Conservation (phyloP, 2,113 vertebrate genomes). For the Propithecus coquereli region DNA sequence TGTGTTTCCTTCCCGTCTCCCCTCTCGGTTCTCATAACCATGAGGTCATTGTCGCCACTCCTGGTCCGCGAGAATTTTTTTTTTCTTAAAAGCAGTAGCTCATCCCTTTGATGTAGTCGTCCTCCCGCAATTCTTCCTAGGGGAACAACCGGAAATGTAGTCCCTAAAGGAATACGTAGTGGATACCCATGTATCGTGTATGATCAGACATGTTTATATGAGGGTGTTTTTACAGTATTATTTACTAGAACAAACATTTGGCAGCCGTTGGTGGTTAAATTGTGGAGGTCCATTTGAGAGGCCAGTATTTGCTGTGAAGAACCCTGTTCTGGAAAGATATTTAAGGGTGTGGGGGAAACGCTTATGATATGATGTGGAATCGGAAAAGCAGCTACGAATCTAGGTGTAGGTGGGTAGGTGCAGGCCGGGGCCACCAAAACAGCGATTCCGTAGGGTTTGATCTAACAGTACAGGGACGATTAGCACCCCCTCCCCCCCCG, state of each 20-base stretch:
- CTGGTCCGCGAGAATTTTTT: not conserved
- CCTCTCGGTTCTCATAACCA: not conserved
- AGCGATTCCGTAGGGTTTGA: not conserved
- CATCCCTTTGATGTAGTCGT: not conserved
- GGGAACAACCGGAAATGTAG: not conserved
- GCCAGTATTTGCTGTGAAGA: not conserved
- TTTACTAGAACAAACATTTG: not conserved
- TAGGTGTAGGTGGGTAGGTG: not conserved
- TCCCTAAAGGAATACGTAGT: not conserved
- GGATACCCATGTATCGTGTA: rapidly evolving
- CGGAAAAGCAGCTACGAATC: not conserved
- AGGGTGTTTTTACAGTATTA: not conserved
- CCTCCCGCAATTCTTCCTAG: not conserved
- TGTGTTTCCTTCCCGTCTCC: not conserved
- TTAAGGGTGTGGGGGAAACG: not conserved
- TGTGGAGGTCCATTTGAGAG: not conserved
- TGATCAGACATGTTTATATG: not conserved
- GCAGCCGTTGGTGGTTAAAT: not conserved
- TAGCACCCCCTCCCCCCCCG: not conserved
- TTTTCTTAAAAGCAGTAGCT: not conserved
- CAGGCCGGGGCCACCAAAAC: too few species aligned
- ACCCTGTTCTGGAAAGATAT: not conserved
- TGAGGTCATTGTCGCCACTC: not conserved
- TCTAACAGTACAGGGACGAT: not conserved
- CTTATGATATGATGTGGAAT: not conserved